These are phyloP conservation scores for Microctonus brassicae DNA, from an alignment of 2,888 invertebrate species.

Conservation along the genomic window DNA sequence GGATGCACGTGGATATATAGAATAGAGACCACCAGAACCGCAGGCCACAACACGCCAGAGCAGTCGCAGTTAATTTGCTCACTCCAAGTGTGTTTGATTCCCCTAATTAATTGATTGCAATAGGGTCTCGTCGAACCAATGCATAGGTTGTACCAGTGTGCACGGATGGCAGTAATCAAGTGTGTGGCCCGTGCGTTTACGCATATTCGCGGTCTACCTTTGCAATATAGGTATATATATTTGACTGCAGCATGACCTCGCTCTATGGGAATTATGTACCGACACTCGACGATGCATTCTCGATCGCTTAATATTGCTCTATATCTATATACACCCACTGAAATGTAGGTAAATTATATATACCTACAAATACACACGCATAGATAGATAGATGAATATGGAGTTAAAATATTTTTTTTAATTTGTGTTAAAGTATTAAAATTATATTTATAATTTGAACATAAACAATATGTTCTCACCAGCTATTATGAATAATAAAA, in stretches of 20 bases:
- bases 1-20: constrained; percentile 35
- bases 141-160: constrained; percentile 37
- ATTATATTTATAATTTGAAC: too few species aligned
- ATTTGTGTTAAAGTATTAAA: too few species aligned
- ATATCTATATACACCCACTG: not conserved
- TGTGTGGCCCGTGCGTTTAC: constrained; percentile 53
- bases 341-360: not conserved
- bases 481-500: not conserved
- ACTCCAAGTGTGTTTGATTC: constrained; percentile 70
- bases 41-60: constrained; percentile 65
- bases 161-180: constrained; percentile 66
- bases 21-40: constrained; percentile 49
- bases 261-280: constrained; percentile 25
- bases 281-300: constrained; percentile 19
- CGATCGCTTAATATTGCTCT: not conserved
- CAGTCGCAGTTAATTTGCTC: constrained; percentile 71
- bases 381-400: too few species aligned
- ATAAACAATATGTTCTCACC: too few species aligned
- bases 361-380: too few species aligned
- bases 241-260: constrained; percentile 6
- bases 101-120: constrained; percentile 69
- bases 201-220: constrained; percentile 37
- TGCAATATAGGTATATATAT: constrained; percentile 1
- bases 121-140: constrained; percentile 59
- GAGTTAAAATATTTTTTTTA: too few species aligned